These are phyloP conservation scores for Danio aesculapii DNA, from an alignment of 2,797 vertebrate species.

Conservation along the genomic window DNA sequence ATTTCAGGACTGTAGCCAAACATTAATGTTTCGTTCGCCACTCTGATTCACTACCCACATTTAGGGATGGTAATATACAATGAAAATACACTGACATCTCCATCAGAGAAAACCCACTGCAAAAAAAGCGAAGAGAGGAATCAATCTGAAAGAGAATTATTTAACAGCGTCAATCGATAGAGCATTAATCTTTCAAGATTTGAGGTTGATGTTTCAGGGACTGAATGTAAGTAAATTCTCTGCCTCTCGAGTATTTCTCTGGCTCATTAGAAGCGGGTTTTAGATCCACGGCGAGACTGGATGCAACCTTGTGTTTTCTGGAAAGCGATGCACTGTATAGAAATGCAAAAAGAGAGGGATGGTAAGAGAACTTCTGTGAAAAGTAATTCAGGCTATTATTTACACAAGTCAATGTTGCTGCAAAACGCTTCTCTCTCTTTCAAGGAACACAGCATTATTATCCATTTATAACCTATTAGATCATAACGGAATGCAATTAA, in stretches of 20 bases:
- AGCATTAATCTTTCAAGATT: slow-evolving; percentile 59
- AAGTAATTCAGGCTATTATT: no score
- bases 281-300: no score
- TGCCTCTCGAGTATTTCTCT: slow-evolving; percentile 1
- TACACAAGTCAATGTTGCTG: no score
- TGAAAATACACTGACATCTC: not conserved
- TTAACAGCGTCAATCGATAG: slow-evolving; percentile 60
- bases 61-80: not conserved
- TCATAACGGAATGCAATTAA: no score
- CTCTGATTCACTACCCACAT: not conserved
- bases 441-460: no score
- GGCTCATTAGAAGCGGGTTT: not conserved
- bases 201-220: slow-evolving; percentile 41
- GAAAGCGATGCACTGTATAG: no score
- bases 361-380: no score
- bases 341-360: no score
- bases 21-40: not conserved
- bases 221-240: not conserved
- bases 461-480: no score
- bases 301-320: no score
- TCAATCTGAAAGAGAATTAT: slow-evolving; percentile 61
- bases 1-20: slow-evolving; percentile 5
- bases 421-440: no score
- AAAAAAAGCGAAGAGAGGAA: slow-evolving; percentile 50
- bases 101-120: not conserved